Conservation (phyloP, 2,113 vertebrate species). For the Mugil cephalus region DNA sequence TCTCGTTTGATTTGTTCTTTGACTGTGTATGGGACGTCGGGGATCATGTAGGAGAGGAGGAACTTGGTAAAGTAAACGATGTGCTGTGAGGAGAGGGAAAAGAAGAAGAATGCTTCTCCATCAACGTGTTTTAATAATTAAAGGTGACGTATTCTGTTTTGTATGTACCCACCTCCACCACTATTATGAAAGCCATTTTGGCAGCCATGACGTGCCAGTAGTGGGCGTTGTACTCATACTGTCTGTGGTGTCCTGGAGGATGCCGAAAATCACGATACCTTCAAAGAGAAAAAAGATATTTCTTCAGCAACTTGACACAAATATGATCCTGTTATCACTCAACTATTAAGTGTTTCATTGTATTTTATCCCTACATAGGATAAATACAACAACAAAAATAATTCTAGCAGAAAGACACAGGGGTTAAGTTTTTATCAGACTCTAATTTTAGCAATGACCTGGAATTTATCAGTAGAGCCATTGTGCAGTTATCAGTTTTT, state of each 20-base stretch:
- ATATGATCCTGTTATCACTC: neutral
- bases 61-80: slow-evolving; percentile 94
- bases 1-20: slow-evolving; percentile 93
- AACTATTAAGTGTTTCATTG: neutral
- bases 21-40: slow-evolving; percentile 88
- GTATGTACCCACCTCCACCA: slow-evolving; percentile 88
- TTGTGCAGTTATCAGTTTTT: no score
- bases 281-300: slow-evolving; percentile 21
- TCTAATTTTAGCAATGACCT: no score
- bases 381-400: no score
- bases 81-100: slow-evolving; percentile 83
- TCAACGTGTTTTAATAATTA: neutral
- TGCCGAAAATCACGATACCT: slow-evolving; percentile 94
- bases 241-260: slow-evolving; percentile 87
- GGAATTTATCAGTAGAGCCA: no score
- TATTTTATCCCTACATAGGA: neutral
- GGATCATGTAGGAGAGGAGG: slow-evolving; percentile 90
- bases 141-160: neutral
- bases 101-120: neutral
- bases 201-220: slow-evolving; percentile 96
- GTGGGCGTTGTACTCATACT: slow-evolving; percentile 90
- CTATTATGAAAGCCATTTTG: slow-evolving; percentile 94
- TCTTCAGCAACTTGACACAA: neutral
- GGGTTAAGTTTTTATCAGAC: no score
- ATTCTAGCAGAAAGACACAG: no score